phyloP scores from a whole-genome alignment of 1,140 invertebrate species.

The Xylocopa sonorina region DNA sequence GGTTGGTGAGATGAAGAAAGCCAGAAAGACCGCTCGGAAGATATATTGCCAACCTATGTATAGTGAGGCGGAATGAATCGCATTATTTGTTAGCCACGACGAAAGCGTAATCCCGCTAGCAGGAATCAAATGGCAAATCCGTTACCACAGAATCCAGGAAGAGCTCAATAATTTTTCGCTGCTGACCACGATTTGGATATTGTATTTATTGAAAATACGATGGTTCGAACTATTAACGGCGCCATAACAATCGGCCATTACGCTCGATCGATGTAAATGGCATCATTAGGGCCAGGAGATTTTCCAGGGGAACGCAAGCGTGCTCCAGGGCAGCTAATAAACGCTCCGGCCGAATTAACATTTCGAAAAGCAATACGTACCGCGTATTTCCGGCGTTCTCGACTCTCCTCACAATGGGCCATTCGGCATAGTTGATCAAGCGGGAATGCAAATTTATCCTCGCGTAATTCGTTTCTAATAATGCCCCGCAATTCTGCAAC shows the following conservation, averaged over 20 bases:
- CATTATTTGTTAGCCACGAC: not conserved
- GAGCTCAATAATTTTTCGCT: too few relatives aligned
- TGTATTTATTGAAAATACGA: too few relatives aligned
- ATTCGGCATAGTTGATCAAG: not conserved
- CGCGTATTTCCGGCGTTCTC: slow-evolving; percentile 7
- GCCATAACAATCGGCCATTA: too few relatives aligned
- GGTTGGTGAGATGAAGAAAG: not conserved
- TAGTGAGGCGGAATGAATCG: not conserved
- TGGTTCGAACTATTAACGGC: too few relatives aligned
- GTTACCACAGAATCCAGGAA: too few relatives aligned
- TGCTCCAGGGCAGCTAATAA: not conserved
- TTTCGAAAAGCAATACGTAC: not conserved
- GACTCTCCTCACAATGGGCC: not conserved
- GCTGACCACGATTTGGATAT: too few relatives aligned
- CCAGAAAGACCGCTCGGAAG: not conserved
- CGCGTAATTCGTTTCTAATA: not conserved
- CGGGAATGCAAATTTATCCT: not conserved
- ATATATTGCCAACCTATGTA: slow-evolving; percentile 18
- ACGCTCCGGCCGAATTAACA: not conserved
- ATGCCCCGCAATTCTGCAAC: too few relatives aligned
- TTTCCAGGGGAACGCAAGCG: not conserved
- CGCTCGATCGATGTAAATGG: too few relatives aligned
- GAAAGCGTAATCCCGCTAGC: not conserved
- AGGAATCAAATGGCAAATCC: not conserved
- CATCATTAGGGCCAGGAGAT: not conserved